Base-by-base conservation (phyloP, 2,797 vertebrate genomes). In the Eurystomus glaucurus region DNA sequence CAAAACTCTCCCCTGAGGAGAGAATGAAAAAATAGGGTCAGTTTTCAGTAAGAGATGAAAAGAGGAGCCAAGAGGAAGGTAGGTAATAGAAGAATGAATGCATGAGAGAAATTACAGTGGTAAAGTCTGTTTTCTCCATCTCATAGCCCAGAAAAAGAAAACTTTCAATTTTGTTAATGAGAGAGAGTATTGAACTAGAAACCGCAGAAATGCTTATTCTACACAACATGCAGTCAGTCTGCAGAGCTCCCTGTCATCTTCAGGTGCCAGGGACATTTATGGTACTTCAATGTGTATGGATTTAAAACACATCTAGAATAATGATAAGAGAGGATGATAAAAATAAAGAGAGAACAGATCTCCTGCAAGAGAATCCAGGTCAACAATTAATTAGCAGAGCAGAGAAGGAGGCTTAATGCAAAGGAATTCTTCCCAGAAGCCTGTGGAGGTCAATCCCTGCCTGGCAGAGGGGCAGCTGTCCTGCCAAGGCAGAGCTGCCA, bases 331-430 rank as follows among this genome's bases (percentile, higher is more conserved):
- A 54, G n/a, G 26, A 70, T 54, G 29, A 76, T 50, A 65, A 66
- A 78, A 64, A 55, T 55, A 62, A 76, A 70, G 22, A 23, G 6
- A 76, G 26, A 81, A 20, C 31, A 70, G 35, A 79, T 21, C n/a
- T 88, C 39, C 54, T 55, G 71, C 29, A 71, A 26, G 21, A 88
- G 62, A 94, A 92, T 87, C 35, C 60, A 43, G 48, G 29, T 41
- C 84, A 76, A 28, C 6, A 57, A 35, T 46, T 91, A 88, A 93
- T 84, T 85, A 89, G n/a, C 29, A 93, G 66, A 72, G 77, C 46
- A 71, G 28, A 85, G 6, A 29, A 91, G 45, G 41, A 72, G 22
- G 4, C 16, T 52, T 83, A 57, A 57, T 33, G 68, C 8, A 28
- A 65, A 45, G 37, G 26, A 62, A 8, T 1, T 65, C 37, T 80